Evolutionary conservation across 2,888 invertebrate species (phyloP).

Genomic region (Gandaritis pyraliata): DNA sequence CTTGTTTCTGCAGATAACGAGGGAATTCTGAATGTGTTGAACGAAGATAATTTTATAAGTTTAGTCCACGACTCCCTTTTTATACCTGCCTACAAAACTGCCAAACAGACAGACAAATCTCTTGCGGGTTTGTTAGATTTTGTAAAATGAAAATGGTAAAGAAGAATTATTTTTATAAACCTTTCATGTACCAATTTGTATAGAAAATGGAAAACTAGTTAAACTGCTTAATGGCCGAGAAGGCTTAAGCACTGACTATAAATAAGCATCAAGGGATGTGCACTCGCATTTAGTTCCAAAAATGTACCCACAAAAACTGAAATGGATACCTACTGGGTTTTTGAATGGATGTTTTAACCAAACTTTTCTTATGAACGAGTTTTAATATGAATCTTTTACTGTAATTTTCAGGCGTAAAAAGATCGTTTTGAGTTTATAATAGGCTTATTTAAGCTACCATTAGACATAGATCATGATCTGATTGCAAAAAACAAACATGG

Average conservation of each 20-base stretch:
- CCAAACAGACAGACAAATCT: neutral
- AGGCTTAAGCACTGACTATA: constrained; percentile 45
- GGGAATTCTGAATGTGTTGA: no score
- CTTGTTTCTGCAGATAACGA: no score
- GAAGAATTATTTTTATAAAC: neutral
- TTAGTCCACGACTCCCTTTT: no score
- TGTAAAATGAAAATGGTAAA: neutral
- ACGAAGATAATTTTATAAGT: no score
- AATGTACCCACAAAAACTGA: constrained; percentile 16
- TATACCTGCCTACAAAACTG: neutral
- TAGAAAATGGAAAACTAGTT: constrained; percentile 50
- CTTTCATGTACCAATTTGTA: constrained; percentile 37
- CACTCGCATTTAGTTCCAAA: constrained; percentile 29
- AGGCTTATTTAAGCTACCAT: no score
- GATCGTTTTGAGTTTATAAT: no score
- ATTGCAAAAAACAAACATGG: no score
- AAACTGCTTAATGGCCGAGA: constrained; percentile 45
- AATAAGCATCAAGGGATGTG: constrained; percentile 46
- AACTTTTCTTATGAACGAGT: no score
- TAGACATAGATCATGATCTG: no score
- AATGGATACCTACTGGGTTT: neutral
- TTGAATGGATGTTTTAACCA: neutral
- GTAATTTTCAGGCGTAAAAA: no score
- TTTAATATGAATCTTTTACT: neutral
- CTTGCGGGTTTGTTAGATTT: neutral